phyloP scores from a whole-genome alignment of 2,888 invertebrate genomes.

The Gisinianus flammeolus region DNA sequence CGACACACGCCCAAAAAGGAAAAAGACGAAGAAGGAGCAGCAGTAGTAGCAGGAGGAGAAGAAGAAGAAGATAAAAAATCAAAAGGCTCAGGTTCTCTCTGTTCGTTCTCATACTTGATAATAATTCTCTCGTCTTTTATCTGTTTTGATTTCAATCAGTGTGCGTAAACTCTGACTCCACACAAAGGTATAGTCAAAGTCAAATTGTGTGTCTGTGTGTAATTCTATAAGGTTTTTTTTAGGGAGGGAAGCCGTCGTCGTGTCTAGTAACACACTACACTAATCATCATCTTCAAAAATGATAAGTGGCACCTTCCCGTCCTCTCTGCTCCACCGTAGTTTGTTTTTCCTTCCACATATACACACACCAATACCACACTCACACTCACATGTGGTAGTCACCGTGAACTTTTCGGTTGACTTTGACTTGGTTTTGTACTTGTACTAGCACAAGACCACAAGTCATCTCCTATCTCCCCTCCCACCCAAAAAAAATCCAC shows the following conservation, averaged over 20 bases:
- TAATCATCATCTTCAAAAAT: slow-evolving; percentile 37
- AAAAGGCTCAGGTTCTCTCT: not conserved
- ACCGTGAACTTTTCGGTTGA: not conserved
- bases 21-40: too few relatives aligned
- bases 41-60: too few relatives aligned
- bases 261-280: slow-evolving; percentile 8
- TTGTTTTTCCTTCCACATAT: not conserved
- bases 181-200: slow-evolving; percentile 8
- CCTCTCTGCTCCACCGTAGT: not conserved
- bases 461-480: too few relatives aligned
- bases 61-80: not conserved
- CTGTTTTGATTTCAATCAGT: slow-evolving; percentile 24
- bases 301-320: slow-evolving; percentile 34
- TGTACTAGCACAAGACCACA: not conserved
- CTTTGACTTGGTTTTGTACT: not conserved
- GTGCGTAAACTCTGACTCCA: not conserved
- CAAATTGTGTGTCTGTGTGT: not conserved
- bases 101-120: slow-evolving; percentile 21
- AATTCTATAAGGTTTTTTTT: not conserved
- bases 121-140: slow-evolving; percentile 21
- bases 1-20: not conserved
- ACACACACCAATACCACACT: too few relatives aligned
- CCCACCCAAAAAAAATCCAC: too few relatives aligned
- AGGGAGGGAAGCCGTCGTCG: not conserved
- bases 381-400: not conserved